Conservation (phyloP, 2,113 vertebrate species). For the human region GRCh38 chr7:34536501-34537000, state of each 20-base stretch:
- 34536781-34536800: not conserved
- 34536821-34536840: not conserved
- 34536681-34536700: not conserved
- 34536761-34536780: not conserved
- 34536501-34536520: not conserved
- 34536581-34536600: not conserved
- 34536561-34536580: not conserved
- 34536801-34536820: not conserved
- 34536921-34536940: not conserved
- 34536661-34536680: not conserved
- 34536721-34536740: not conserved
- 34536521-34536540: not conserved
- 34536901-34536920: not conserved
- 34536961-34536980: not conserved
- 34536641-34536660: not conserved
- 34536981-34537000: not conserved
- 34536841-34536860: not conserved
- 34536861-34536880: not conserved
- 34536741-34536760: not conserved
- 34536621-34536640: not conserved
- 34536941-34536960: not conserved
- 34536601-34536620: not conserved
- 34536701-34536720: not conserved
- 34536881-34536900: not conserved
- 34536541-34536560: not conserved